Conservation (phyloP, 2,888 invertebrate genomes). For the Lingula anatina region DNA sequence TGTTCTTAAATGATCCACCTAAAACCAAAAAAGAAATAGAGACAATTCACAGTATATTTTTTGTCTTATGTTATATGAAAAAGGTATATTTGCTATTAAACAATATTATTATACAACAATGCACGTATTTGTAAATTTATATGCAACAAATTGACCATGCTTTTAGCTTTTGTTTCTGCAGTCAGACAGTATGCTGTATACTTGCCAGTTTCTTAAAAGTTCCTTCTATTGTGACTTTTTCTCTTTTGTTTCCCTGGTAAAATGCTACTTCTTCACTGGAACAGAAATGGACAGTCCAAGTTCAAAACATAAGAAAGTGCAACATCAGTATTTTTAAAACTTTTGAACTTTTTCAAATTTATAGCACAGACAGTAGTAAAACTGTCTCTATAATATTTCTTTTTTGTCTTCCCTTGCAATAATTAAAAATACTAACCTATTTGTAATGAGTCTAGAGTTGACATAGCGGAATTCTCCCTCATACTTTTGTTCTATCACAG, state of each 20-base stretch:
- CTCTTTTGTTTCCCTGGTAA: conserved; percentile 65
- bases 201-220: conserved; percentile 78
- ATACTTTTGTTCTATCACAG: conserved; percentile 90
- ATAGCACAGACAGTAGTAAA: too few species aligned
- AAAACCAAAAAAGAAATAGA: conserved; percentile 23
- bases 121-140: too few species aligned
- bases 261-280: conserved; percentile 78
- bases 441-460: conserved; percentile 91
- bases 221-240: conserved; percentile 78
- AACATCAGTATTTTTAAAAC: too few species aligned
- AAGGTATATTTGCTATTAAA: too few species aligned
- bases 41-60: conserved; percentile 2
- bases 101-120: too few species aligned
- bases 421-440: conserved; percentile 56
- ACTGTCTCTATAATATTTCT: too few species aligned
- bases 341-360: too few species aligned
- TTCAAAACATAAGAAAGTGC: not conserved
- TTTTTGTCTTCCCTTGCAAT: too few species aligned
- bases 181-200: too few species aligned
- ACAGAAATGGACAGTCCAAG: conserved; percentile 5
- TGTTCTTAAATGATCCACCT: conserved; percentile 75
- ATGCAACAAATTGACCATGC: too few species aligned
- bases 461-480: conserved; percentile 98
- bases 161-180: too few species aligned
- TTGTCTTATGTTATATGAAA: too few species aligned